Evolutionary conservation across 2,888 invertebrate genomes (phyloP), one percentile per base, ranked within the genome.

Genomic region (Amphipoea oculea): DNA sequence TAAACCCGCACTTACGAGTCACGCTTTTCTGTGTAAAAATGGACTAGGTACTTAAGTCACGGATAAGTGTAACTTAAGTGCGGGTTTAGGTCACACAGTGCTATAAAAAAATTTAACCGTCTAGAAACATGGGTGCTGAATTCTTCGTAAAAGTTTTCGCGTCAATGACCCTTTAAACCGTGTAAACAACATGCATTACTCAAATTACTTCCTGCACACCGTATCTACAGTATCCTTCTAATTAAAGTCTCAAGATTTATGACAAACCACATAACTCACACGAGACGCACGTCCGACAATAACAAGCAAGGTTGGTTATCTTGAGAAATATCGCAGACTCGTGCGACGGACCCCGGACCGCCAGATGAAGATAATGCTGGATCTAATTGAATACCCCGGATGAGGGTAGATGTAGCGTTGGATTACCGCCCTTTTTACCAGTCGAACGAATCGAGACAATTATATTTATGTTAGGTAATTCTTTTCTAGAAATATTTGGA

Each of bases 301-400:
- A 87, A 84, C 88, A 79, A 82, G 78, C 67, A 66, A 76, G 82
- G 87, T 85, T 68, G 73, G 73, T 90, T 93, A 94, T 94, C 94
- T 87, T 86, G 66, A 82, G 92, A 91, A 89, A 90, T 90, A 94
- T 93, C 93, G 90, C 92, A 92, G 92, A 92, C 92, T 91, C 90
- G 89, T 87, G 87, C 83, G 70, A 48, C 68, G 76, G 79, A 78
- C 87, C 88, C 82, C 86, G 81, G 83, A 82, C 87, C 80, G 85
- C 76, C 85, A 90, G 93, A 92, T 92, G 83, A 72, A 93, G 93
- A 94, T 93, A 93, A 90, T 89, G 78, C 87, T 84, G 86, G 88
- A 91, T 92, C 91, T 94, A 94, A 94, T 94, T 94, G 94, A 94
- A 94, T 90, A 89, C 85, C 83, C 83, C 83, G 65, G 73, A 72